Evolutionary conservation across 2,113 vertebrate species (phyloP).

Genomic region (Eurystomus gularis): DNA sequence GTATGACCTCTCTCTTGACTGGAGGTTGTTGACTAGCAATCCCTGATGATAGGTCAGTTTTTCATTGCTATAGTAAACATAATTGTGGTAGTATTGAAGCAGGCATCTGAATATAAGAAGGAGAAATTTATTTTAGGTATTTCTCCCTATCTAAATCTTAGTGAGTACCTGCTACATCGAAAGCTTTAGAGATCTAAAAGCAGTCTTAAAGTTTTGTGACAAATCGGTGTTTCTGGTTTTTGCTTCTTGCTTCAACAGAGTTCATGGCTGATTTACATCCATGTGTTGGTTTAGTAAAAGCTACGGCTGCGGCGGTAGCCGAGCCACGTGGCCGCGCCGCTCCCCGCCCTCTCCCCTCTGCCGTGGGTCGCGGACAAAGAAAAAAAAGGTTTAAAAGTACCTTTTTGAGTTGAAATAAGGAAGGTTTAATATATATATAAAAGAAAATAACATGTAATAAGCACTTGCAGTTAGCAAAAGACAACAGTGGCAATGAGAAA

Average conservation of each 20-base stretch:
- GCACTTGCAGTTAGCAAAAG: too few species aligned
- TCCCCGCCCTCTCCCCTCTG: too few species aligned
- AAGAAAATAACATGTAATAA: too few species aligned
- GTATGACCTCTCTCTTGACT: neutral
- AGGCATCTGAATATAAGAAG: neutral
- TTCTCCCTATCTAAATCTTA: neutral
- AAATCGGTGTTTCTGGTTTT: neutral
- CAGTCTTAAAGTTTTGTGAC: neutral
- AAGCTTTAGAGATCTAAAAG: neutral
- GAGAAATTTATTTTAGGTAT: neutral
- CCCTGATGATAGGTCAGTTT: neutral
- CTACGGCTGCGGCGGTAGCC: too few species aligned
- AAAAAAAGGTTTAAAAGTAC: too few species aligned
- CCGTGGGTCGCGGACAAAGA: too few species aligned
- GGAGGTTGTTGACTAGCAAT: neutral
- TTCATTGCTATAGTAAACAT: neutral
- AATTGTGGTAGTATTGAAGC: neutral
- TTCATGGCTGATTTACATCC: neutral
- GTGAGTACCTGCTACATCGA: neutral
- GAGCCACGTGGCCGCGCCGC: too few species aligned
- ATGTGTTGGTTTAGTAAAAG: too few species aligned
- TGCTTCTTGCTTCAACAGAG: neutral
- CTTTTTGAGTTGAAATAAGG: too few species aligned
- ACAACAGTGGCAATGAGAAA: too few species aligned
- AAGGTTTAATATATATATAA: too few species aligned